Evolutionary conservation across 2,797 vertebrate species (phyloP).

Genomic region (Hemitrygon akajei): DNA sequence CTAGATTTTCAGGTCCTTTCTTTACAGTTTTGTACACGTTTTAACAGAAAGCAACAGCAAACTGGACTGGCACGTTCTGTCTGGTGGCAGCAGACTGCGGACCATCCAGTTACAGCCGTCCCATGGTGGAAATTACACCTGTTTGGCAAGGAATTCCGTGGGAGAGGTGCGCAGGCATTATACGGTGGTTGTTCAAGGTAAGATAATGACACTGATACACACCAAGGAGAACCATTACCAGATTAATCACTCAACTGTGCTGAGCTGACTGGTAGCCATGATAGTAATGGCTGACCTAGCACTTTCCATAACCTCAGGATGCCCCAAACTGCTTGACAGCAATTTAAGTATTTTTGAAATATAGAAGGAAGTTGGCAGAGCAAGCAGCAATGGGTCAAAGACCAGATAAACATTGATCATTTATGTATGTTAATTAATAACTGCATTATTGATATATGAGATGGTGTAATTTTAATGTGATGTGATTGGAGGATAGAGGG

Average conservation of each 20-base stretch:
- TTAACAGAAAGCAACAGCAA: constrained; percentile 61
- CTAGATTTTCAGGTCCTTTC: neutral
- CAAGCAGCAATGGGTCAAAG: neutral
- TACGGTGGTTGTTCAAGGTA: constrained; percentile 71
- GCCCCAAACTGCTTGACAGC: neutral
- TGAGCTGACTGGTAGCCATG: neutral
- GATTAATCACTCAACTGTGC: neutral
- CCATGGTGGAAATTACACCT: constrained; percentile 77
- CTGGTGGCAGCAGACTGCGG: constrained; percentile 67
- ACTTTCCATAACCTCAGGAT: neutral
- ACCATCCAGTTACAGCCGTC: constrained; percentile 69
- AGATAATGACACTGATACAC: fast-evolving
- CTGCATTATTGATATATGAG: neutral
- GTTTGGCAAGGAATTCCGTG: constrained; percentile 62
- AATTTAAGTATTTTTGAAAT: neutral
- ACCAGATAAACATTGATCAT: neutral
- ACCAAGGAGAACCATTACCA: neutral
- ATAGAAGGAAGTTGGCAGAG: neutral
- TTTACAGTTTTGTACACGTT: neutral
- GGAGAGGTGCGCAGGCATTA: constrained; percentile 65
- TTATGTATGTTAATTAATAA: too few species aligned
- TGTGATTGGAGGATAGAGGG: too few species aligned
- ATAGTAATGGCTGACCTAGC: neutral
- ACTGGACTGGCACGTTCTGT: constrained; percentile 60
- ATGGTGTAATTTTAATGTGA: too few species aligned